Conservation (phyloP, 2,888 invertebrate species). For the Eudemis profundana region DNA sequence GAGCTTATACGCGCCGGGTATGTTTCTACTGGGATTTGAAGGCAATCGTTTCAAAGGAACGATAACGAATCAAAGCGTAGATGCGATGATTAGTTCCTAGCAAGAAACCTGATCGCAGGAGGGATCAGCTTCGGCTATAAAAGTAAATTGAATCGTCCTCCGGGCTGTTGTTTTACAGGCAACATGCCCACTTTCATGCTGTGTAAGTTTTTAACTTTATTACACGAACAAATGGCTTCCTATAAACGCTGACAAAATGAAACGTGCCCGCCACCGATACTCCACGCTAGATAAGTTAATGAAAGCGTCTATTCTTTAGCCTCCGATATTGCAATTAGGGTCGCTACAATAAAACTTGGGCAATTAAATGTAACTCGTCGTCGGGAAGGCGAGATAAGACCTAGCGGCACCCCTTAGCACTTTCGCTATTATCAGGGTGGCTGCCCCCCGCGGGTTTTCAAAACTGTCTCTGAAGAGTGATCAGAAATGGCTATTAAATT, state of each 20-base stretch:
- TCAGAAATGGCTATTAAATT: conserved; percentile 66
- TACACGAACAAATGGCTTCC: conserved; percentile 44
- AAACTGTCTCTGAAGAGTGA: conserved; percentile 62
- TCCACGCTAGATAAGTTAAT: conserved; percentile 51
- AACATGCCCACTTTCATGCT: conserved; percentile 58
- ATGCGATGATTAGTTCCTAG: conserved; percentile 75
- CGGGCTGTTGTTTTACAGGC: conserved; percentile 68
- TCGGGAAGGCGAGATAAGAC: conserved; percentile 76
- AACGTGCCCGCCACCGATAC: conserved; percentile 5
- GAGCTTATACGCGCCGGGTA: conserved; percentile 21
- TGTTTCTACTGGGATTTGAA: conserved; percentile 61
- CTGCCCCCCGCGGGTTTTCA: conserved; percentile 60
- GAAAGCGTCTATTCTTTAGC: conserved; percentile 67
- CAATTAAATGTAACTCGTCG: conserved; percentile 81
- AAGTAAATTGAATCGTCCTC: conserved; percentile 83
- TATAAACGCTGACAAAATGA: conserved; percentile 13
- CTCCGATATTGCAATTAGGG: conserved; percentile 75
- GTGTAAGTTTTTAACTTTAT: conserved; percentile 69
- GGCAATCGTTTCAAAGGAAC: conserved; percentile 60
- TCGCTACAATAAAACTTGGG: conserved; percentile 80
- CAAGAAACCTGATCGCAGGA: conserved; percentile 68
- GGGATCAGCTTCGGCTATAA: conserved; percentile 77
- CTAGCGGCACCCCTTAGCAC: conserved; percentile 73
- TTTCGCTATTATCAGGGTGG: conserved; percentile 76
- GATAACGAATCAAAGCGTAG: conserved; percentile 72